Conservation (phyloP, 2,113 vertebrate species). For the Chlamydotis undulata region DNA sequence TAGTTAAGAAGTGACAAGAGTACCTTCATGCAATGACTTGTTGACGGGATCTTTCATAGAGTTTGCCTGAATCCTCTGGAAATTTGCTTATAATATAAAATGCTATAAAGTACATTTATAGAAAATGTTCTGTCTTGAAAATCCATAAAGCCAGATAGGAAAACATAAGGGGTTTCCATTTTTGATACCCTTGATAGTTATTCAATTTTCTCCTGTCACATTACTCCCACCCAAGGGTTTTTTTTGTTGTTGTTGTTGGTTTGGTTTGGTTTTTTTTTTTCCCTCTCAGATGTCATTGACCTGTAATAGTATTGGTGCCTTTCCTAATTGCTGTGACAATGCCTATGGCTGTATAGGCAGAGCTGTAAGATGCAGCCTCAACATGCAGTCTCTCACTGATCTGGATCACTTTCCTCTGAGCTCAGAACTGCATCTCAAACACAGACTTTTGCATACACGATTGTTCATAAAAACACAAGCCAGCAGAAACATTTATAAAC, state of each 20-base stretch:
- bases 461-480: background rate
- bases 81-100: background rate
- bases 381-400: background rate
- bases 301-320: background rate
- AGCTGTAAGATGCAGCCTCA: background rate
- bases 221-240: background rate
- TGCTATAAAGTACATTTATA: background rate
- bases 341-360: background rate
- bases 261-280: fast-evolving
- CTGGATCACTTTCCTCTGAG: background rate
- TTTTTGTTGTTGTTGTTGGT: background rate
- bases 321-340: background rate
- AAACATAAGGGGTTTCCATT: background rate
- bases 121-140: background rate
- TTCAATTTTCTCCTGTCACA: background rate
- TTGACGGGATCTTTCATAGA: background rate
- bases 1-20: background rate
- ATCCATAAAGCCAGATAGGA: background rate
- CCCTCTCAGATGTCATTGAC: background rate
- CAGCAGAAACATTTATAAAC: background rate
- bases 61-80: background rate
- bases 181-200: background rate
- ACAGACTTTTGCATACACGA: background rate
- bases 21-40: background rate
- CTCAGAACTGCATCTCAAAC: background rate